phyloP scores from a whole-genome alignment of 92 coral and sea anemone species.

The Meandrina meandrites region DNA sequence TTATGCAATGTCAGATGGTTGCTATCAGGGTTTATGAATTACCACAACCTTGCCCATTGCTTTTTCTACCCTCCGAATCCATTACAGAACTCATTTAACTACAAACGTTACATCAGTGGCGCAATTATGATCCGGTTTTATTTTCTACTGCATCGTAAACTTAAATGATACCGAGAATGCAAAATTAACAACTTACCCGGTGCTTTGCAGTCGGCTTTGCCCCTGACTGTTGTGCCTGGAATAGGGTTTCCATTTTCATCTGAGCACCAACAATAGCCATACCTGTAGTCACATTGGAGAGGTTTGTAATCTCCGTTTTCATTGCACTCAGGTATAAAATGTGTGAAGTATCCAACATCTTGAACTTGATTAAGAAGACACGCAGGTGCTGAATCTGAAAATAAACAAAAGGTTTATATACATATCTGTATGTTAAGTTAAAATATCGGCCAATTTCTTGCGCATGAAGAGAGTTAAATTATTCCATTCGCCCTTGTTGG shows the following conservation, averaged over 20 bases:
- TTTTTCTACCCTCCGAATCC: no score
- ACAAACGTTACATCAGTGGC: no score
- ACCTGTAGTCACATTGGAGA: conserved; percentile 79
- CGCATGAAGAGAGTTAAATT: not conserved
- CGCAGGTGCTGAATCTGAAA: conserved; percentile 26
- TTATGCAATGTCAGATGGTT: no score
- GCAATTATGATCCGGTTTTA: no score
- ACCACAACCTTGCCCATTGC: no score
- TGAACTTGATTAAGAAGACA: conserved; percentile 38
- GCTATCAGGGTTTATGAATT: no score
- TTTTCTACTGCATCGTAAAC: no score
- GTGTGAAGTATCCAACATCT: conserved; percentile 65
- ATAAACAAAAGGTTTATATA: not conserved
- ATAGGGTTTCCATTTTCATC: conserved; percentile 68
- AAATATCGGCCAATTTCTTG: not conserved
- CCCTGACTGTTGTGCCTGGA: conserved; percentile 65
- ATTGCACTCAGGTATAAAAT: conserved; percentile 62
- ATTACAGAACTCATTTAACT: no score
- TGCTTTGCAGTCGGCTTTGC: conserved; percentile 65
- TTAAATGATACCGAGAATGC: not conserved
- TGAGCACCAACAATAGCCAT: conserved; percentile 93
- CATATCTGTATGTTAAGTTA: not conserved
- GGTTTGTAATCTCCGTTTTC: conserved; percentile 46
- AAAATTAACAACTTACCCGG: conserved; percentile 37
- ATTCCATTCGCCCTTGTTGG: no score